These are phyloP conservation scores for Drosophila ficusphila DNA, from an alignment of 1,140 invertebrate genomes.

Conservation along the genomic window DNA sequence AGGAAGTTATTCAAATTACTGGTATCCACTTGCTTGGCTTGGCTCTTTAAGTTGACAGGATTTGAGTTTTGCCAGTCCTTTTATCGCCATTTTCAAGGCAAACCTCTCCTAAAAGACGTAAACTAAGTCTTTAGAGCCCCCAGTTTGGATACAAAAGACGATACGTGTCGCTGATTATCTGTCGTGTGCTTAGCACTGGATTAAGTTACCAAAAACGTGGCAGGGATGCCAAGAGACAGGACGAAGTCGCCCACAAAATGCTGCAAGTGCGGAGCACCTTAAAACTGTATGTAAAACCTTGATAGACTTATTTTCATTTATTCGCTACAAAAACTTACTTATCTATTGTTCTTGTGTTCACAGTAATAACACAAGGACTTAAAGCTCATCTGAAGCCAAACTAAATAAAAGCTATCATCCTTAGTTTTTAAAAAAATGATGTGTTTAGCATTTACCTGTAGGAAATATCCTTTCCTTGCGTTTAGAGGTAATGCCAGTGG, in stretches of 20 bases:
- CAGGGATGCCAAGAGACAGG: conserved; percentile 17
- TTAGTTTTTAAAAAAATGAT: neutral
- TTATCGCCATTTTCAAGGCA: conserved; percentile 30
- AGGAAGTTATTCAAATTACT: too few relatives aligned
- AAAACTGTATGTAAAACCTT: too few relatives aligned
- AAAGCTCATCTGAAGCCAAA: too few relatives aligned
- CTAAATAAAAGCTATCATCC: too few relatives aligned
- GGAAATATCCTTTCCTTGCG: too few relatives aligned
- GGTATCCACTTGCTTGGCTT: neutral
- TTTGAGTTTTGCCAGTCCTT: conserved; percentile 8
- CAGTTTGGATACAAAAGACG: conserved; percentile 48
- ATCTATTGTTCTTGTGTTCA: too few relatives aligned
- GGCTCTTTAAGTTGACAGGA: too few relatives aligned
- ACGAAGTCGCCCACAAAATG: neutral
- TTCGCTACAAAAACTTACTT: too few relatives aligned
- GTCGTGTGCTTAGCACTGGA: conserved; percentile 67
- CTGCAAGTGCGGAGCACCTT: conserved; percentile 16
- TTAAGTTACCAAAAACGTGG: conserved; percentile 62
- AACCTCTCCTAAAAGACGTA: conserved; percentile 5
- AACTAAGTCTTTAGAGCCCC: conserved; percentile 9
- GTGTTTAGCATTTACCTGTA: too few relatives aligned
- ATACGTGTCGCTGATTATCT: conserved; percentile 76
- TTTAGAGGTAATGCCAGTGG: too few relatives aligned
- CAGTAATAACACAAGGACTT: too few relatives aligned
- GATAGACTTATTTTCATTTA: too few relatives aligned